Conservation (phyloP, 2,888 invertebrate genomes). For the Disparrhopalites patrizii region DNA sequence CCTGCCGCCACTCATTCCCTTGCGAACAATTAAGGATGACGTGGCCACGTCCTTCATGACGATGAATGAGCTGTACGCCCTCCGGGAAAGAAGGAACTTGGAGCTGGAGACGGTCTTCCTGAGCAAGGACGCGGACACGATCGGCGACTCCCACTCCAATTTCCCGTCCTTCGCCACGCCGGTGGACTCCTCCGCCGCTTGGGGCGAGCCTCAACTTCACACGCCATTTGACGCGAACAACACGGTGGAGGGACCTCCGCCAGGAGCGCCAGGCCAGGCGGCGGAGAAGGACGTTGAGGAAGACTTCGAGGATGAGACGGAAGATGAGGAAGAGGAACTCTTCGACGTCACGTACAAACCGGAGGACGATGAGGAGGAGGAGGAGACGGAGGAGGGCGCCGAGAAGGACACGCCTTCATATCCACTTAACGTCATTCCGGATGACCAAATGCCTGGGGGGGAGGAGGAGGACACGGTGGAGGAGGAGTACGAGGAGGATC, state of each 20-base stretch:
- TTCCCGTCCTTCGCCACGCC: constrained; percentile 9
- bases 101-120: constrained; percentile 25
- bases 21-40: constrained; percentile 27
- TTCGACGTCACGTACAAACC: constrained; percentile 19
- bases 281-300: not conserved
- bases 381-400: not conserved
- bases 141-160: constrained; percentile 10
- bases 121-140: constrained; percentile 10
- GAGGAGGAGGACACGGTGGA: not conserved
- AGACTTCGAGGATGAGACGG: constrained; percentile 1
- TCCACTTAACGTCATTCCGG: constrained; percentile 18
- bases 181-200: not conserved
- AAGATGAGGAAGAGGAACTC: constrained; percentile 11
- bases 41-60: constrained; percentile 27
- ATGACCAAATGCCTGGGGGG: constrained; percentile 14
- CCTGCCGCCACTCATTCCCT: constrained; percentile 36
- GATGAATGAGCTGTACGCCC: constrained; percentile 20
- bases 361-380: not conserved
- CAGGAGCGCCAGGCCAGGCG: not conserved
- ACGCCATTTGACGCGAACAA: constrained; percentile 5
- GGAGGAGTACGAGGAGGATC: constrained; percentile 12
- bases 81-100: constrained; percentile 9
- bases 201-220: constrained; percentile 17
- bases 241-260: not conserved
- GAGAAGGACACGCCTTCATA: constrained; percentile 4